These are phyloP conservation scores for Coturnix japonica DNA, from an alignment of 2,113 vertebrate species.

Conservation along the genomic window DNA sequence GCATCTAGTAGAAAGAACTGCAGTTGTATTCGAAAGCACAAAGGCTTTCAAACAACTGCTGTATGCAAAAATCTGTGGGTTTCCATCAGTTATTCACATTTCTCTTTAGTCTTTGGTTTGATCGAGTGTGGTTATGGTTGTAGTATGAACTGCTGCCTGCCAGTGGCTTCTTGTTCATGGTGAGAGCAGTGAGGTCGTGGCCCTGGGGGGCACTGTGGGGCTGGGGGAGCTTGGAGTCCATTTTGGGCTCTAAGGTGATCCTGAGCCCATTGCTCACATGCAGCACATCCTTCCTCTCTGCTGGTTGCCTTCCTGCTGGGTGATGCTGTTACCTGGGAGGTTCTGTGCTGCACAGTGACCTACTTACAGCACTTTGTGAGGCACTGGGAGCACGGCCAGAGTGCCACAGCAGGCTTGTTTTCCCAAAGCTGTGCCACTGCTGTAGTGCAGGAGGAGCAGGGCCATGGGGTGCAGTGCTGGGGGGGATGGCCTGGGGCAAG, in stretches of 20 bases:
- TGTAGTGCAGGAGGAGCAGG: too few relatives aligned
- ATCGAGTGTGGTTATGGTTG: neutral
- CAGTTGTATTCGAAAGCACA: neutral
- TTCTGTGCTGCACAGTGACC: neutral
- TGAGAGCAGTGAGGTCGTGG: neutral
- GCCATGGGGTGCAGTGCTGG: too few relatives aligned
- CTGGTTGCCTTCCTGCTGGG: neutral
- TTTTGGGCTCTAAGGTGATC: neutral
- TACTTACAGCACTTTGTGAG: neutral
- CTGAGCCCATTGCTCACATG: neutral
- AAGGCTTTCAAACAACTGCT: neutral
- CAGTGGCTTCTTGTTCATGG: neutral
- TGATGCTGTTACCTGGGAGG: neutral
- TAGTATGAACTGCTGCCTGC: neutral
- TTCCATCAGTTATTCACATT: neutral
- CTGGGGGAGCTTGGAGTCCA: too few relatives aligned
- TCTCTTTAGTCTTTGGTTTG: neutral
- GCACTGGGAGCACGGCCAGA: too few relatives aligned
- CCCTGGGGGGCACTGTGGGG: too few relatives aligned
- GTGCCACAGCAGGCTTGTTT: too few relatives aligned
- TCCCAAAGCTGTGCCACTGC: too few relatives aligned
- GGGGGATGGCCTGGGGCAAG: neutral
- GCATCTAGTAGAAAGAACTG: accelerated
- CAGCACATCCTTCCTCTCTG: neutral
- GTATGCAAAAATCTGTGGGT: neutral